Evolutionary conservation across 2,113 vertebrate genomes (phyloP), one percentile per base, ranked within the genome.

Genomic region (Hippolais icterina): DNA sequence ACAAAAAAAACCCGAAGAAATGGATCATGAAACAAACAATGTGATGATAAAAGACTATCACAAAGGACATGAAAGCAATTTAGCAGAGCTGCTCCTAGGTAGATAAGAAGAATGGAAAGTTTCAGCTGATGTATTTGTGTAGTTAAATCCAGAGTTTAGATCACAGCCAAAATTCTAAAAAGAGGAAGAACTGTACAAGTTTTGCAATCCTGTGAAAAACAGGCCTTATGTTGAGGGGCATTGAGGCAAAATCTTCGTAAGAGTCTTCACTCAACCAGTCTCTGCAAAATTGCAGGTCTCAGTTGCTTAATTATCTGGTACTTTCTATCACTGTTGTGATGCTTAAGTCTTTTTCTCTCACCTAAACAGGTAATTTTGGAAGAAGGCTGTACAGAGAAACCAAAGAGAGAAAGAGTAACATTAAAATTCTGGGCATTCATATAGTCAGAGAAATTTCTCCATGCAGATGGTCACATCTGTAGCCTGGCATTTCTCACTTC

Each of bases 241-340:
- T 18, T 27, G 21, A 84, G 14, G 15, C 42, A 94, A 84, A 90
- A 66, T 5, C 8, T 75, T 70, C 53, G 15, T 28, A 84, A 81
- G 24, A 25, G 25, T 61, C 22, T 57, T 82, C 7, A 60, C 10
- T 83, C 23, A 49, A 44, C 7, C 46, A 46, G 3, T 35, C 27
- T 65, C 14, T 75, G 16, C 24, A 78, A 65, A 76, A 61, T 24
- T 47, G 28, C 23, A n/a, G 39, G n/a, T 50, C 23, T 85, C 65
- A 28, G 17, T 10, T 44, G 19, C 14, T 74, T 42, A 12, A 33
- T 75, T 57, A 69, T 74, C 60, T 52, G 10, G 57, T 85, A 57
- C 31, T 49, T 92, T 8, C 5, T 49, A 25, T 11, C 0, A 0
- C 12, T 53, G 4, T 27, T 47, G 15, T 53, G 7, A 75, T 24